Percentiles rank a stretch among this genome's conserved stretches.
These are phyloP conservation scores for Pegea sp. DNA, from an alignment of 23 tunicate genomes.

Conservation along the genomic window DNA sequence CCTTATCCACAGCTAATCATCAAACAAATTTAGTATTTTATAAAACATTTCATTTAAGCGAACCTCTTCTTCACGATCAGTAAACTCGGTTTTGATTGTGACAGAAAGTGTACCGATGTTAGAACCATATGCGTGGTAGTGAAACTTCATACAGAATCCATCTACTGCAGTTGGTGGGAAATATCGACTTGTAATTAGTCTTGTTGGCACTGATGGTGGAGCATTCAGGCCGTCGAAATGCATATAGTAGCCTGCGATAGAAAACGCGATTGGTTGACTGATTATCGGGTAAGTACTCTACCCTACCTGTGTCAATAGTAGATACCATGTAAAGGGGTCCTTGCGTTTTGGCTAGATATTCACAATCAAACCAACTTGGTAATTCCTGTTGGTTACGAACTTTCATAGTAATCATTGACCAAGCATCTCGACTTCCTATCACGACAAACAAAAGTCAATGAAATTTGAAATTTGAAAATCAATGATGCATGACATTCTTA, in stretches of 20 bases:
- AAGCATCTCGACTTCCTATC: conserved; percentile 18
- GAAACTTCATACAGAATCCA: conserved; percentile 58
- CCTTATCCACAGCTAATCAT: conserved; percentile 29
- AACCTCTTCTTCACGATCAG: too few relatives aligned
- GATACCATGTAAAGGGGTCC: conserved; percentile 18
- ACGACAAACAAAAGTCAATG: not conserved
- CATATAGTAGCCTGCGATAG: conserved; percentile 54
- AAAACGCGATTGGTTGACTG: not conserved
- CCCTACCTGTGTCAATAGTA: conserved; percentile 40
- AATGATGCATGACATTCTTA: too few relatives aligned
- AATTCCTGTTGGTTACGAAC: conserved; percentile 15
- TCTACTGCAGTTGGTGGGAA: conserved; percentile 37
- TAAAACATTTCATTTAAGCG: not conserved
- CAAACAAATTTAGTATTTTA: not conserved
- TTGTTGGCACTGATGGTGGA: conserved; percentile 3
- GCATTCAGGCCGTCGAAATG: conserved; percentile 17
- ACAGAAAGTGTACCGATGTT: conserved; percentile 43
- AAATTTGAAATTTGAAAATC: not conserved
- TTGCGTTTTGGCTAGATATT: conserved; percentile 5
- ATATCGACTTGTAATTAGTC: conserved; percentile 13
- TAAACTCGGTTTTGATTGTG: not conserved
- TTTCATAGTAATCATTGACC: conserved; percentile 62
- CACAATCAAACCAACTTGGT: conserved; percentile 58
- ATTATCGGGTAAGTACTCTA: not conserved
- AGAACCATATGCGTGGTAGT: conserved; percentile 73